Evolutionary conservation across 2,888 invertebrate genomes (phyloP).

Genomic region (Chrysina gloriosa): DNA sequence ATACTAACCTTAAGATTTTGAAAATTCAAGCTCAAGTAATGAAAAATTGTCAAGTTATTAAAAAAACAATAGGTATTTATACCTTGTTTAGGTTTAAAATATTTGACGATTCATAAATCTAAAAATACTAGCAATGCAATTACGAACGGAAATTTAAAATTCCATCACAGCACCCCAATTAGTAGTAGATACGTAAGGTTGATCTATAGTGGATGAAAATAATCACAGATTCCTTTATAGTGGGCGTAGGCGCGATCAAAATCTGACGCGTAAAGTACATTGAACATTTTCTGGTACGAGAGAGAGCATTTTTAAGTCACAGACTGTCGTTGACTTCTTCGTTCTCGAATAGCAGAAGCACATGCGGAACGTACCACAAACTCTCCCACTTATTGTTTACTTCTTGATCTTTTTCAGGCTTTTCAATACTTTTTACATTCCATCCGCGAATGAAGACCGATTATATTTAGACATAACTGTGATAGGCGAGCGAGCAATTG

Average conservation of each 20-base stretch:
- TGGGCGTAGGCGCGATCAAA: constrained; percentile 23
- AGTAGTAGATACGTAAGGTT: constrained; percentile 12
- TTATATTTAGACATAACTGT: constrained; percentile 43
- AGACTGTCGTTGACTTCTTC: constrained; percentile 40
- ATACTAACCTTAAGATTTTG: too few relatives aligned
- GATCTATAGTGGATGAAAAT: constrained; percentile 7
- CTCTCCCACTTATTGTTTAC: constrained; percentile 43
- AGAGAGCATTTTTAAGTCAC: constrained; percentile 38
- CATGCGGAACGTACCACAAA: constrained; percentile 17
- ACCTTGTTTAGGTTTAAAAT: too few relatives aligned
- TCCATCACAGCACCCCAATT: constrained; percentile 3
- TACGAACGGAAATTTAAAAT: too few relatives aligned
- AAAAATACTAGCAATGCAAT: too few relatives aligned
- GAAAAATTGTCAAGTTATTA: too few relatives aligned
- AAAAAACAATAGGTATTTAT: too few relatives aligned
- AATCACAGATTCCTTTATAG: constrained; percentile 7
- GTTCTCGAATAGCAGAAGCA: constrained; percentile 27
- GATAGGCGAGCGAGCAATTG: constrained; percentile 18
- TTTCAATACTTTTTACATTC: constrained; percentile 39
- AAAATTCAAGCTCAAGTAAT: too few relatives aligned
- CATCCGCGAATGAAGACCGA: constrained; percentile 39
- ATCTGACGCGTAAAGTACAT: constrained; percentile 32
- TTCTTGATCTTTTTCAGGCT: constrained; percentile 34
- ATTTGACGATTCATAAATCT: too few relatives aligned
- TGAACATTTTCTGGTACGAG: constrained; percentile 35